Evolutionary conservation across 2,797 vertebrate species (phyloP).

Genomic region (Nasua narica): DNA sequence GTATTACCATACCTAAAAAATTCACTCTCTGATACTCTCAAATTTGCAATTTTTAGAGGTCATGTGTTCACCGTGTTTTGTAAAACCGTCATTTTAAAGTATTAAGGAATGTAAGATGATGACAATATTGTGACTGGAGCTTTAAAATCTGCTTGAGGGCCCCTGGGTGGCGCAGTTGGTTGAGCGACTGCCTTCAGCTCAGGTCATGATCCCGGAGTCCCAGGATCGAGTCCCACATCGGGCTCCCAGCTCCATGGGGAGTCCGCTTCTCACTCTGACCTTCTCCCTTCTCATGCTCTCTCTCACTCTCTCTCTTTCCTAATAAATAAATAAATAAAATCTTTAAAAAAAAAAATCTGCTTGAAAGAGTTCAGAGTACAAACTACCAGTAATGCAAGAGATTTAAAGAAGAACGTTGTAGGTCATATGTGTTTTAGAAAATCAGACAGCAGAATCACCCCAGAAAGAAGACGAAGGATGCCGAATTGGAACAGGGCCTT

Average conservation of each 20-base stretch:
- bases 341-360: no score
- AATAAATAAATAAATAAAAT: no score
- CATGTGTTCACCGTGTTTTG: neutral
- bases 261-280: no score
- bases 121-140: neutral
- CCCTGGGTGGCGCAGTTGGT: no score
- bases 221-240: no score
- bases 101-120: neutral
- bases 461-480: neutral
- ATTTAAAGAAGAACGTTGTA: neutral
- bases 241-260: no score
- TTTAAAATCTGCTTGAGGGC: neutral
- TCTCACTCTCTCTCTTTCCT: no score
- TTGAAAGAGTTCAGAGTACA: neutral
- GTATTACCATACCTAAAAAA: neutral
- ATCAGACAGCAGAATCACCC: neutral
- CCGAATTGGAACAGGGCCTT: neutral
- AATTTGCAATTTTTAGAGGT: neutral
- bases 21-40: neutral
- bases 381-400: neutral
- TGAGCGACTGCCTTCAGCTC: no score
- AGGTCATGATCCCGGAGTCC: no score
- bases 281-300: no score
- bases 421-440: neutral
- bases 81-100: neutral